Conservation (phyloP, 2,888 invertebrate species). For the Acleris emargana region DNA sequence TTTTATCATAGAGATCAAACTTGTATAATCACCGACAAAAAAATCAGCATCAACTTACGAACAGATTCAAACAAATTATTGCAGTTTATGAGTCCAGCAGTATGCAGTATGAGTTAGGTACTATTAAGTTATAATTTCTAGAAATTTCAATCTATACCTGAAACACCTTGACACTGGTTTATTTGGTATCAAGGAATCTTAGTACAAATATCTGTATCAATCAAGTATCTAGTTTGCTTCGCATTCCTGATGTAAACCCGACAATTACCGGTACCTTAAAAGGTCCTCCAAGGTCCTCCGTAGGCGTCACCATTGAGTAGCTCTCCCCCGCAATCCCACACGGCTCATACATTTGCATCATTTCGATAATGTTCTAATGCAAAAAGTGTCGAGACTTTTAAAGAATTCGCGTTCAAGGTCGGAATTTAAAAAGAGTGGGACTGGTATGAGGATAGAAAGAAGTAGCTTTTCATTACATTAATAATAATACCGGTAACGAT, state of each 20-base stretch:
- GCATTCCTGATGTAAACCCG: constrained; percentile 56
- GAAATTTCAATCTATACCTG: too few relatives aligned
- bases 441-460: background rate
- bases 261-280: constrained; percentile 66
- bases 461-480: too few relatives aligned
- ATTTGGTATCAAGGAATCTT: background rate
- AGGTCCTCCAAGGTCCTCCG: constrained; percentile 63
- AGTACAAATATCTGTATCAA: background rate
- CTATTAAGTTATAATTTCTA: too few relatives aligned
- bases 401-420: constrained; percentile 10
- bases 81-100: too few relatives aligned
- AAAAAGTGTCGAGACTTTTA: constrained; percentile 12
- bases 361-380: constrained; percentile 34
- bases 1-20: too few relatives aligned
- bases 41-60: too few relatives aligned
- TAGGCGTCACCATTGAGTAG: constrained; percentile 70
- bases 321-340: constrained; percentile 68
- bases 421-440: background rate
- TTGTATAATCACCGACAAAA: too few relatives aligned
- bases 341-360: constrained; percentile 38
- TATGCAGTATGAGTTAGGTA: too few relatives aligned
- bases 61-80: too few relatives aligned
- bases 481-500: too few relatives aligned
- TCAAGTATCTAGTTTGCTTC: background rate
- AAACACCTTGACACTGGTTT: background rate